Evolutionary conservation across 2,797 vertebrate species (phyloP).

Genomic region (Epinephelus coioides): DNA sequence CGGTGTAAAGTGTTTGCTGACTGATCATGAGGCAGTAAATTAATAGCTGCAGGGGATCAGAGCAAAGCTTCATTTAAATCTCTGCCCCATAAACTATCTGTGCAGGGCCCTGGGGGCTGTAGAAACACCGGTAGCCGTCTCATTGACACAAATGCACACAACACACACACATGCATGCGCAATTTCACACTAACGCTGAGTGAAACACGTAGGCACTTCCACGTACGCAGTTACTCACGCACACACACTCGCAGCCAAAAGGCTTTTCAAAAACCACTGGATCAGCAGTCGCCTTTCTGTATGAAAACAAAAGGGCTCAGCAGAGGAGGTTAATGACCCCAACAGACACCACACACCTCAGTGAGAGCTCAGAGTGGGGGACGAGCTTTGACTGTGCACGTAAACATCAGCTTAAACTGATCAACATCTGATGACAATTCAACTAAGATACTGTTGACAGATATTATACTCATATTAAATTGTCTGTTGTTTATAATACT

Average conservation of each 20-base stretch:
- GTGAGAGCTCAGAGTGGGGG: conserved; percentile 18
- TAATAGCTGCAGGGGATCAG: conserved; percentile 17
- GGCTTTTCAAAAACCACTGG: conserved; percentile 76
- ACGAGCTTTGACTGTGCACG: conserved; percentile 6
- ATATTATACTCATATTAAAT: background rate
- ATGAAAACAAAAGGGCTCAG: conserved; percentile 79
- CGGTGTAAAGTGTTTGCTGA: conserved; percentile 1
- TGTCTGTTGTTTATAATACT: too few relatives aligned
- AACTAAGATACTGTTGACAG: background rate
- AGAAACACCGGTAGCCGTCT: conserved; percentile 45
- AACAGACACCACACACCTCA: conserved; percentile 44
- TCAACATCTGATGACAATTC: background rate
- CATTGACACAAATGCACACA: conserved; percentile 42
- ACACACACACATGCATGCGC: conserved; percentile 62
- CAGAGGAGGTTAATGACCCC: conserved; percentile 69
- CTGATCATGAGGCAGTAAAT: conserved; percentile 9
- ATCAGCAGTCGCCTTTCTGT: conserved; percentile 83
- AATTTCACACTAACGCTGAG: conserved; percentile 57
- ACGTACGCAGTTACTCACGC: conserved; percentile 34
- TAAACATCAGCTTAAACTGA: conserved; percentile 22
- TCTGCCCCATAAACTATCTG: conserved; percentile 24
- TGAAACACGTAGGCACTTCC: conserved; percentile 50
- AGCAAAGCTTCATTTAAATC: conserved; percentile 19
- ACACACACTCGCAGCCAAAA: conserved; percentile 47
- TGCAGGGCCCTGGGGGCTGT: conserved; percentile 23